These are phyloP conservation scores for Microcebus murinus DNA, from an alignment of 2,113 vertebrate species.

Conservation along the genomic window DNA sequence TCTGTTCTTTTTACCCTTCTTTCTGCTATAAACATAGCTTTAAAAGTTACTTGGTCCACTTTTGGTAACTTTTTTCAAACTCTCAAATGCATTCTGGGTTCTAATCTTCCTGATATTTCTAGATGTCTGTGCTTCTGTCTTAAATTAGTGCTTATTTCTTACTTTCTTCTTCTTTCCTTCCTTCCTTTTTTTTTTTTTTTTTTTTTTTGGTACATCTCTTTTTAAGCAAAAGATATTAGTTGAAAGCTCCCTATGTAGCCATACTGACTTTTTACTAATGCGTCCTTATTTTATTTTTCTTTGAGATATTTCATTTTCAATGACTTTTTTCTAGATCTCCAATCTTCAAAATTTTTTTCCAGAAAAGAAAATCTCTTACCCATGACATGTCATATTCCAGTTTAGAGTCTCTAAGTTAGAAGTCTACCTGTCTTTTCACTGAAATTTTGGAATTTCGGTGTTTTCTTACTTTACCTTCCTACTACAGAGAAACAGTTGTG, in stretches of 20 bases:
- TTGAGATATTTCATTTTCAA: slow-evolving; percentile 4
- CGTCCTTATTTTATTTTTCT: neutral
- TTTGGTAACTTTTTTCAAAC: neutral
- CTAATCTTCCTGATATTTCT: neutral
- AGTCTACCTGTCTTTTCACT: neutral
- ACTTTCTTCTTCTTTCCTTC: neutral
- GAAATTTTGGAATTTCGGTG: slow-evolving; percentile 1
- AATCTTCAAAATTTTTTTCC: neutral
- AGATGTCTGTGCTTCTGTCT: neutral
- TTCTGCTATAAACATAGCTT: neutral
- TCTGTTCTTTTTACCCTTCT: neutral
- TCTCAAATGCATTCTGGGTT: neutral
- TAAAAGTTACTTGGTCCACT: neutral
- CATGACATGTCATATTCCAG: neutral
- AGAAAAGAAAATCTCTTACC: neutral
- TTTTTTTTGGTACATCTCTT: neutral
- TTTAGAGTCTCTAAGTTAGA: neutral
- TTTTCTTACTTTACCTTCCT: neutral
- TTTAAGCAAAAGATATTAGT: slow-evolving; percentile 5
- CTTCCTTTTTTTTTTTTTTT: no score
- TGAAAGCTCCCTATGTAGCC: neutral
- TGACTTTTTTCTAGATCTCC: neutral
- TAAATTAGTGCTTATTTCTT: neutral
- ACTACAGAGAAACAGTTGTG: slow-evolving; percentile 25
- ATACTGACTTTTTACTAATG: slow-evolving; percentile 25